Evolutionary conservation across 2,888 invertebrate species (phyloP).

Genomic region (Notodonta dromedarius): DNA sequence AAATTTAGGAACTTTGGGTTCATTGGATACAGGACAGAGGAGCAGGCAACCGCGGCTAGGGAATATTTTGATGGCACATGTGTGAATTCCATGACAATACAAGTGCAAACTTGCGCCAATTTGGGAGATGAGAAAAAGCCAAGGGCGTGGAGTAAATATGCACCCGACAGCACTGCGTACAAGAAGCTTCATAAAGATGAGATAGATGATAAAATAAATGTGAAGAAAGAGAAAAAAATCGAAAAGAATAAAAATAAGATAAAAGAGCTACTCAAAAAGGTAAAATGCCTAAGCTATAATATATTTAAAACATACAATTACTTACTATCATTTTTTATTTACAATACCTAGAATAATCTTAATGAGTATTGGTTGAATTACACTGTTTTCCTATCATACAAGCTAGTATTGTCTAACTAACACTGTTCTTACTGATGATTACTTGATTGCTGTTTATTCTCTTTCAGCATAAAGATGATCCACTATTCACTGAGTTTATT

Average conservation of each 20-base stretch:
- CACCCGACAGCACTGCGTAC: slow-evolving; percentile 89
- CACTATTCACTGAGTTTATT: slow-evolving; percentile 94
- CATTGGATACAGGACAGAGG: slow-evolving; percentile 93
- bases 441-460: slow-evolving; percentile 8
- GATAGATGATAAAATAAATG: slow-evolving; percentile 60
- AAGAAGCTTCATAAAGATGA: slow-evolving; percentile 79
- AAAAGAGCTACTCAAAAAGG: slow-evolving; percentile 87
- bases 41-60: slow-evolving; percentile 91
- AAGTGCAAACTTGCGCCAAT: slow-evolving; percentile 89
- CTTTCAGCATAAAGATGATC: slow-evolving; percentile 92
- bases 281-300: slow-evolving; percentile 41
- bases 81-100: slow-evolving; percentile 92
- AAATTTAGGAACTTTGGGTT: slow-evolving; percentile 97
- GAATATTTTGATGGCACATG: slow-evolving; percentile 93
- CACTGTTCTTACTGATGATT: neutral
- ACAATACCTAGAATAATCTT: too few relatives aligned
- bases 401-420: neutral
- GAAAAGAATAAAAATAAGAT: slow-evolving; percentile 82
- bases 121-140: slow-evolving; percentile 90
- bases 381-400: neutral
- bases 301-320: too few relatives aligned
- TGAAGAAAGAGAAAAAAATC: slow-evolving; percentile 59
- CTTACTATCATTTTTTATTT: too few relatives aligned
- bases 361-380: too few relatives aligned
- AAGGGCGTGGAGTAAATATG: slow-evolving; percentile 96